Conservation (phyloP, 2,113 vertebrate genomes). For the Buteo buteo region DNA sequence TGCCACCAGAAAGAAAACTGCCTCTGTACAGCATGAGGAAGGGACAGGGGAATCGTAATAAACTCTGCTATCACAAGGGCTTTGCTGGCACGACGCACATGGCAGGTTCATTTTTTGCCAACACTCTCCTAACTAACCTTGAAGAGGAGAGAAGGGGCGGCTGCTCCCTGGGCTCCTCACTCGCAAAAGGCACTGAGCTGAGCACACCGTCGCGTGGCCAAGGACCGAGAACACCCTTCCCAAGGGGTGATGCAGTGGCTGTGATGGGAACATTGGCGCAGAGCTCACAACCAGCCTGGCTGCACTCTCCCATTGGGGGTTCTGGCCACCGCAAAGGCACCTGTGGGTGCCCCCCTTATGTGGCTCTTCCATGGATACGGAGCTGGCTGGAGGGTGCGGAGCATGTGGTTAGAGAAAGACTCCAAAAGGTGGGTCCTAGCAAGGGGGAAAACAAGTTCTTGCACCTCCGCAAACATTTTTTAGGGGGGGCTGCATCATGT, state of each 20-base stretch:
- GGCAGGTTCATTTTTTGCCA: background rate
- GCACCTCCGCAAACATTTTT: rapidly evolving
- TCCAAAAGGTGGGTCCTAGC: background rate
- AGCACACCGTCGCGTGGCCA: rapidly evolving
- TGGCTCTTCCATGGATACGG: rapidly evolving
- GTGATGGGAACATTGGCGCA: rapidly evolving
- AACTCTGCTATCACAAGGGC: background rate
- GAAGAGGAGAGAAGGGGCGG: background rate
- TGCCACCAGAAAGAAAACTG: background rate
- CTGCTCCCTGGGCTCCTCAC: background rate
- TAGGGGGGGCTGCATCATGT: rapidly evolving
- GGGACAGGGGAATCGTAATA: background rate
- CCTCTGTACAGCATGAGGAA: background rate
- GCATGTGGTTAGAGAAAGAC: background rate
- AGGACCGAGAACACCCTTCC: background rate
- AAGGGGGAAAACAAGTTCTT: background rate
- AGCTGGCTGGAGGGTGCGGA: background rate
- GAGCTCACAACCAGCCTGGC: rapidly evolving
- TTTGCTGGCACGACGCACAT: rapidly evolving
- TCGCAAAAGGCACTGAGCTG: background rate
- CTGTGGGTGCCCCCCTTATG: background rate
- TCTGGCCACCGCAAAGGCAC: background rate
- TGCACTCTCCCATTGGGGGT: background rate
- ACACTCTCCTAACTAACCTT: background rate
- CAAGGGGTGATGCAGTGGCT: background rate